Conservation (phyloP, 2,888 invertebrate species). For the Sinelater perroti region DNA sequence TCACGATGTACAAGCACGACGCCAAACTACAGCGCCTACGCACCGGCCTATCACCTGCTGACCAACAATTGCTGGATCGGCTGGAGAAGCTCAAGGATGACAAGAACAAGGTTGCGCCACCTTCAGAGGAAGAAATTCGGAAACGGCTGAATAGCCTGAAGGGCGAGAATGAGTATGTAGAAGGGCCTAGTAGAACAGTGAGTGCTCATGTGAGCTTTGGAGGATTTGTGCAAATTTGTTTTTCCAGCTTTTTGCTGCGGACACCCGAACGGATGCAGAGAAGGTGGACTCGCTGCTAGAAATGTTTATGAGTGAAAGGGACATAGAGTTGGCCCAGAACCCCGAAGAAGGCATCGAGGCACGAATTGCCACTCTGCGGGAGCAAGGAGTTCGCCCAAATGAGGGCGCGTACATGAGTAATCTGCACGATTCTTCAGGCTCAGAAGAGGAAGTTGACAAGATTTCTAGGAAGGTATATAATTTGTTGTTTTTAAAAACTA, state of each 20-base stretch:
- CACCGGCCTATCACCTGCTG: slow-evolving; percentile 62
- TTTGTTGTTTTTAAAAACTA: too few relatives aligned
- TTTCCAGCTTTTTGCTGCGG: slow-evolving; percentile 62
- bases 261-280: slow-evolving; percentile 73
- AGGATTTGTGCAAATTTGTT: slow-evolving; percentile 12
- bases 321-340: slow-evolving; percentile 61
- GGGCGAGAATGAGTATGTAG: slow-evolving; percentile 62
- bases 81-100: slow-evolving; percentile 73
- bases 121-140: slow-evolving; percentile 72
- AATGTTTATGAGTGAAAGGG: slow-evolving; percentile 62
- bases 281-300: slow-evolving; percentile 75
- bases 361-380: slow-evolving; percentile 64
- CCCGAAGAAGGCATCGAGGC: slow-evolving; percentile 65
- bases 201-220: slow-evolving; percentile 28
- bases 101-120: slow-evolving; percentile 60
- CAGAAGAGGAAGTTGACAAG: slow-evolving; percentile 58
- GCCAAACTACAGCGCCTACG: slow-evolving; percentile 54
- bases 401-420: slow-evolving; percentile 55
- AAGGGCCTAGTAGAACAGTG: slow-evolving; percentile 54
- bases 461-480: slow-evolving; percentile 59
- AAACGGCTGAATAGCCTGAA: slow-evolving; percentile 73
- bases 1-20: slow-evolving; percentile 63
- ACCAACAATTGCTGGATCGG: slow-evolving; percentile 72
- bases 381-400: slow-evolving; percentile 58
- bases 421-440: slow-evolving; percentile 54